Base-by-base conservation (phyloP, 1,140 invertebrate species). In the Aradophagus sp. region DNA sequence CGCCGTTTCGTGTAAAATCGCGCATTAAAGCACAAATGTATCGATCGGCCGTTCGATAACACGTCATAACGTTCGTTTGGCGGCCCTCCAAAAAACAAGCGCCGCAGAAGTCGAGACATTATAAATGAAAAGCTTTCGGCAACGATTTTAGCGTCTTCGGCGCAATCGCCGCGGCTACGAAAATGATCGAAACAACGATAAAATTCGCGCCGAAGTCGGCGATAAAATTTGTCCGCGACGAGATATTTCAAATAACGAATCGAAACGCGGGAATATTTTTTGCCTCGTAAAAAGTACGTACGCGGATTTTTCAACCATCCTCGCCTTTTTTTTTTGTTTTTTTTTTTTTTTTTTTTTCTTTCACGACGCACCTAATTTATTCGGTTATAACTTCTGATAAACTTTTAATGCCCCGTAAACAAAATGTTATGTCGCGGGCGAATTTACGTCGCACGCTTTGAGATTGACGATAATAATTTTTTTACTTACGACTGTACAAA, bases 151-250 rank as follows among this genome's bases (percentile, higher is more conserved):
- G 47, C 38, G 39, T 52, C 58, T 62, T 52, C 58, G 39, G 8
- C 13, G 58, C 14, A 52, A 62, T 62, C 52, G 47, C n/a, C 38
- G 17, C 47, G 19, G 56, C 42, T 39, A 44, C 36, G 31, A 11
- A 41, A 61, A 61, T 61, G 58, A 62, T 45, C 58, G 58, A 62
- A 62, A 62, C 58, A 62, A 52, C 58, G 31, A 62, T 52, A 62
- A 52, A 62, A 52, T 39, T 50, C 45, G 58, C 42, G 13, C 11
- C 27, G 44, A 31, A 50, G 38, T 62, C 36, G 58, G 36, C 38
- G 19, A 44, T 52, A 52, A 62, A 62, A 52, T 62, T 62, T 17
- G 16, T 19, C 10, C 45, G 45, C 16, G 14, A 26, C 47, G 47
- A 62, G 38, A 52, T 52, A 44, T 62, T 52, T 62, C 31, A 36